Evolutionary conservation across 2,888 invertebrate genomes (phyloP).

Genomic region (Argyresthia goedartella): DNA sequence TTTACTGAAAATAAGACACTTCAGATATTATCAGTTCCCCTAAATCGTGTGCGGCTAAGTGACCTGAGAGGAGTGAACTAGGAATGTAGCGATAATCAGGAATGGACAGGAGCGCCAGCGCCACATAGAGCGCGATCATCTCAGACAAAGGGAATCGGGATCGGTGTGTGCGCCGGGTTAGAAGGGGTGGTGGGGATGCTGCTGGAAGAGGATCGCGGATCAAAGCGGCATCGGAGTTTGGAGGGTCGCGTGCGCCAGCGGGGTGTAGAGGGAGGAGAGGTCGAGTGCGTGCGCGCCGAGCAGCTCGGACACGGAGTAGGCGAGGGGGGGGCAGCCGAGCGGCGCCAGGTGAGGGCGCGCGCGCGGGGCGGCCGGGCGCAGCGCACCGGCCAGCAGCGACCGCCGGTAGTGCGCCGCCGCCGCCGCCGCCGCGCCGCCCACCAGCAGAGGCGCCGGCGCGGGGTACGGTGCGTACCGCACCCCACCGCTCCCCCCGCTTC

Average conservation of each 20-base stretch:
- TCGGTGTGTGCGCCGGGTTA: constrained; percentile 19
- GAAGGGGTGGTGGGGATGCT: constrained; percentile 61
- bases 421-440: constrained; percentile 47
- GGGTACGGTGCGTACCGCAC: constrained; percentile 76
- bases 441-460: constrained; percentile 51
- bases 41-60: constrained; percentile 21
- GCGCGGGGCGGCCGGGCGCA: constrained; percentile 51
- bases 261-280: constrained; percentile 76
- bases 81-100: constrained; percentile 51
- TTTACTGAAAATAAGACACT: constrained; percentile 69
- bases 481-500: constrained; percentile 63
- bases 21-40: constrained; percentile 59
- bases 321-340: constrained; percentile 59
- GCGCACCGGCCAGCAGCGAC: constrained; percentile 54
- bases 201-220: constrained; percentile 65
- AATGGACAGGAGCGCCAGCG: constrained; percentile 34
- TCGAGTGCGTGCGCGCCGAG: too few relatives aligned
- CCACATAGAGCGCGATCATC: not conserved
- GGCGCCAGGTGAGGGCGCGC: constrained; percentile 47
- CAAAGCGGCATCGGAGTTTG: constrained; percentile 62
- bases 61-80: constrained; percentile 35
- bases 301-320: constrained; percentile 65
- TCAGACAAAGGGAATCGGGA: not conserved
- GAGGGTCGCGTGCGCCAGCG: constrained; percentile 73
- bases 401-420: constrained; percentile 59